Evolutionary conservation across 2,888 invertebrate genomes (phyloP), one percentile per base, ranked within the genome.

Genomic region (Phanerotoma sp.): DNA sequence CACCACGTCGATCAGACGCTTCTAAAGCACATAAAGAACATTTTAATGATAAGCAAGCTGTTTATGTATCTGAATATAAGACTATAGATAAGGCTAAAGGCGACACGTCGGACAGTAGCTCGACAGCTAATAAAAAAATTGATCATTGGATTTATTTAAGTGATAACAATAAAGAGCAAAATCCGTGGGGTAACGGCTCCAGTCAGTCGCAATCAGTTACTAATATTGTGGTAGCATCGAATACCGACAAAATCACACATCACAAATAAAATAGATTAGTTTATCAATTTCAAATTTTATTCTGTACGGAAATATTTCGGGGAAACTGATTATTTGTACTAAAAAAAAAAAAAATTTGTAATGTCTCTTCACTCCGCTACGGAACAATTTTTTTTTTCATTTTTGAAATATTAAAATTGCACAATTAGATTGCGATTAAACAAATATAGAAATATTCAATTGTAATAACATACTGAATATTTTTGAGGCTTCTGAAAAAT

Each of bases 1-100:
- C 80, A 2, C 81, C 82, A 0, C 71, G 79, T 56, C 78, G 79
- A 58, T 73, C 74, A 5, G 79, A 79, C 30, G 66, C 67, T 2
- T 69, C 77, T 1, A 78, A 76, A 33, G 30, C 51, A 2, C 49
- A 42, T 9, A 72, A 67, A 7, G 66, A 61, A 1, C 68, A 67
- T 3, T 40, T 47, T 1, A 33, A 46, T 5, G 75, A 74, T 3
- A 74, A 73, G 40, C 73, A 74, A 40, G 67, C 76, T 3, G 72
- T 77, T 50, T 77, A 74, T 47, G 75, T 77, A 1, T 74, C 77
- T 1, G 77, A 77, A 41, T 75, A 69, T 45, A 75, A 74, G 42
- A 63, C 72, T 0, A 33, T 60, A 3, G 42, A 56, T 0, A 60
- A 51, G 33, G 61, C 57, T 22, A 50, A 42, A 35, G 56, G 45